Percentiles rank a stretch among this genome's conserved stretches.
phyloP scores from a whole-genome alignment of 2,888 invertebrate genomes.

The Amiota minor region DNA sequence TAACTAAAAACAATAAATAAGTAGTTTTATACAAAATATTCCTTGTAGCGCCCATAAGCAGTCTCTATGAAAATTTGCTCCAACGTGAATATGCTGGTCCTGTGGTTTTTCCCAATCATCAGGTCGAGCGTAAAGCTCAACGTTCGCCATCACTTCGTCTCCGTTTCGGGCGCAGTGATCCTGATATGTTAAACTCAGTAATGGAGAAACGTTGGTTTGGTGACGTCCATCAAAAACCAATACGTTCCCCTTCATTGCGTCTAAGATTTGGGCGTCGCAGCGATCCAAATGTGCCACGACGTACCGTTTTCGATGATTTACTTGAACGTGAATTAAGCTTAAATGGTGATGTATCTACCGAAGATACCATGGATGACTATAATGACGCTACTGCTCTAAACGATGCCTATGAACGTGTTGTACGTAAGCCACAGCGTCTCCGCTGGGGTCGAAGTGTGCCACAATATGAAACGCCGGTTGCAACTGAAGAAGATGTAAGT shows the following conservation, averaged over 20 bases:
- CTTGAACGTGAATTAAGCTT: constrained; percentile 57
- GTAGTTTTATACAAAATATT: constrained; percentile 13
- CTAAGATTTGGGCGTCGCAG: constrained; percentile 85
- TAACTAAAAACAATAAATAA: neutral
- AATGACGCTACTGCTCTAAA: constrained; percentile 45
- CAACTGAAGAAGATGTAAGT: constrained; percentile 40
- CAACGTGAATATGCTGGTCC: constrained; percentile 73
- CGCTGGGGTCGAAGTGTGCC: constrained; percentile 65
- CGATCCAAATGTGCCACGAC: constrained; percentile 77
- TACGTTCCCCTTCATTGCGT: constrained; percentile 83
- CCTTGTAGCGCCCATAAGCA: constrained; percentile 61
- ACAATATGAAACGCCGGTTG: neutral
- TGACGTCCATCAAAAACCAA: constrained; percentile 80
- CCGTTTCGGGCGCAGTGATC: constrained; percentile 85
- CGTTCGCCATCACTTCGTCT: constrained; percentile 84
- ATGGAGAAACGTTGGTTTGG: constrained; percentile 73
- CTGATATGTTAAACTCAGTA: constrained; percentile 72
- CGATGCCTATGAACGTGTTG: constrained; percentile 55
- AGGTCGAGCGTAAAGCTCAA: constrained; percentile 83
- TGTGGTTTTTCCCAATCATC: constrained; percentile 76
- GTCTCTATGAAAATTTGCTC: constrained; percentile 70
- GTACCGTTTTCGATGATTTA: constrained; percentile 60
- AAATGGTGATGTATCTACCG: constrained; percentile 43
- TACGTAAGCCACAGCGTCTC: constrained; percentile 64
- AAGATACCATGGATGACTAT: constrained; percentile 23